phyloP scores from a whole-genome alignment of 2,888 invertebrate species.

The Oxytorus armatus region DNA sequence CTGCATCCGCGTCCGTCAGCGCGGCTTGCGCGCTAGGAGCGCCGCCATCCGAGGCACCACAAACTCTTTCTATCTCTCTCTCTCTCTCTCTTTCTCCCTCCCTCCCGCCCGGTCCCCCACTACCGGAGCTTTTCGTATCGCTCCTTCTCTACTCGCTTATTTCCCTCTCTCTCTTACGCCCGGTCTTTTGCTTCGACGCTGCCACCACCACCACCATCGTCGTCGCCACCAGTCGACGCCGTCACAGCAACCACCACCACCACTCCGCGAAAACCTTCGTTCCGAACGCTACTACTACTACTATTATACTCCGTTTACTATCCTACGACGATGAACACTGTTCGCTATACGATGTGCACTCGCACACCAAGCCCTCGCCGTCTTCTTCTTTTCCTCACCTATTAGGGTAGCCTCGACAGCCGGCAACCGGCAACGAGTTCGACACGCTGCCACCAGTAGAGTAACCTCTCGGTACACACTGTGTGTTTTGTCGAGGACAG shows the following conservation, averaged over 20 bases:
- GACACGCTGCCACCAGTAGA: background rate
- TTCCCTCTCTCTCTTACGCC: constrained; percentile 67
- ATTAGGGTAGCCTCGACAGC: background rate
- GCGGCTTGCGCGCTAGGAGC: constrained; percentile 83
- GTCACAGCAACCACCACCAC: constrained; percentile 57
- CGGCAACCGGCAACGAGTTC: background rate
- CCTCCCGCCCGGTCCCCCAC: background rate
- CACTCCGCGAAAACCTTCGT: constrained; percentile 18
- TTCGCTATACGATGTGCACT: background rate
- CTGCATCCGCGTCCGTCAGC: constrained; percentile 83
- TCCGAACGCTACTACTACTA: constrained; percentile 39
- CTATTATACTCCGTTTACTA: background rate
- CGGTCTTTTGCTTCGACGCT: constrained; percentile 62
- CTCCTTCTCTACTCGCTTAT: constrained; percentile 43
- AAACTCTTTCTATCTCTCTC: constrained; percentile 69
- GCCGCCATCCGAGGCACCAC: constrained; percentile 81
- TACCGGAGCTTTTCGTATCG: background rate
- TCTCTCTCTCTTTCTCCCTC: constrained; percentile 66
- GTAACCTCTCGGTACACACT: background rate
- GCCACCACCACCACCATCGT: constrained; percentile 59
- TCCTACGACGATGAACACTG: background rate
- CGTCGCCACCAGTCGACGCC: constrained; percentile 53
- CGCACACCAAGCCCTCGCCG: background rate
- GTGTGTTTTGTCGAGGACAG: background rate
- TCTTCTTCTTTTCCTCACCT: background rate